Evolutionary conservation across 2,113 vertebrate species (phyloP).

Genomic region (Catharus minimus): DNA sequence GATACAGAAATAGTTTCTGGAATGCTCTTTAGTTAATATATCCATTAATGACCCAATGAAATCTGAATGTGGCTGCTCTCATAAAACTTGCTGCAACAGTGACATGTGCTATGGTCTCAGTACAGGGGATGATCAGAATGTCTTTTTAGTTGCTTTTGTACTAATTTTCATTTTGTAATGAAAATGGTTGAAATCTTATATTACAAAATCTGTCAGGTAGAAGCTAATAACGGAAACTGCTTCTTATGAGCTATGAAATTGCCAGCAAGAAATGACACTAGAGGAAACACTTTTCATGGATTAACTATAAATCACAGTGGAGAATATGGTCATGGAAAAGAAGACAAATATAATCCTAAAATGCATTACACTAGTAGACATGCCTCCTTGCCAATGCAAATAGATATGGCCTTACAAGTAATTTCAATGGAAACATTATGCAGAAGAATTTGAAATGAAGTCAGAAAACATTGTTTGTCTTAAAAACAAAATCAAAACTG

Average conservation of each 20-base stretch:
- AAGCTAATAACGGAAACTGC: neutral
- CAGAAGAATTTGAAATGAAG: neutral
- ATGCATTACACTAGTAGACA: neutral
- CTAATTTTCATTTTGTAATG: neutral
- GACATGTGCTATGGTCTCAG: neutral
- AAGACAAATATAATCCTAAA: neutral
- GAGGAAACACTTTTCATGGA: neutral
- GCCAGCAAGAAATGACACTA: neutral
- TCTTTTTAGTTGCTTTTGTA: neutral
- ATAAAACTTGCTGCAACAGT: neutral
- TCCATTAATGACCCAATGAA: neutral
- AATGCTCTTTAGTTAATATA: neutral
- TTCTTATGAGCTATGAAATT: neutral
- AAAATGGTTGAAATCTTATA: neutral
- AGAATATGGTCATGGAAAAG: neutral
- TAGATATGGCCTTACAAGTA: neutral
- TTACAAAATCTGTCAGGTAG: neutral
- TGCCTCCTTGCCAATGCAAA: neutral
- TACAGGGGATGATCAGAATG: neutral
- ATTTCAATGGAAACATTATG: neutral
- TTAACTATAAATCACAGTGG: neutral
- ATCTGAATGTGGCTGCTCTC: neutral
- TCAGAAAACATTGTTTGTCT: neutral
- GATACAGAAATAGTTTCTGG: neutral
- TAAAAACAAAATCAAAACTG: neutral